Evolutionary conservation across 1,140 invertebrate genomes (phyloP).

Genomic region (Pantala flavescens): DNA sequence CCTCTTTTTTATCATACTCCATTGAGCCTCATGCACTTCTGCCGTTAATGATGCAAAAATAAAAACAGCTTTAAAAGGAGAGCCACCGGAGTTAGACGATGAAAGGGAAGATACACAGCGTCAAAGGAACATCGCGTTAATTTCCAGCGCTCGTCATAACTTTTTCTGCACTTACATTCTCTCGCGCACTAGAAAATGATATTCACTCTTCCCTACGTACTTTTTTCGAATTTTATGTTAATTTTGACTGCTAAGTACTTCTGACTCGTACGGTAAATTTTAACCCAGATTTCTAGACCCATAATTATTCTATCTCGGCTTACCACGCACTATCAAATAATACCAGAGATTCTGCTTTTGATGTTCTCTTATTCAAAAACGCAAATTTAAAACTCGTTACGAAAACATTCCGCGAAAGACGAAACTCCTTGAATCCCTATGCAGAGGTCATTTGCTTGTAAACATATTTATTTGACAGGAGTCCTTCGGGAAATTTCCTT

Average conservation of each 20-base stretch:
- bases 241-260: background rate
- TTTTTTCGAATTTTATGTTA: background rate
- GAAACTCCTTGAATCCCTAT: too few species aligned
- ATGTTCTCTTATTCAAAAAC: too few species aligned
- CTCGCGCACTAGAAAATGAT: too few species aligned
- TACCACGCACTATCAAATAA: too few species aligned
- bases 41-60: conserved; percentile 6
- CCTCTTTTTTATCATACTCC: background rate
- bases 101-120: background rate
- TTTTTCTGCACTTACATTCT: background rate
- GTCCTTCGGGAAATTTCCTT: too few species aligned
- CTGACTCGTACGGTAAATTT: background rate
- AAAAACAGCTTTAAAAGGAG: background rate
- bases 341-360: too few species aligned
- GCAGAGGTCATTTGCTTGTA: too few species aligned
- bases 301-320: too few species aligned
- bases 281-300: too few species aligned
- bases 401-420: too few species aligned
- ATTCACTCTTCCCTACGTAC: background rate
- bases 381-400: too few species aligned
- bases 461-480: too few species aligned
- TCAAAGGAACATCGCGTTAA: background rate
- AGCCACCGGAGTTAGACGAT: background rate
- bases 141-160: background rate
- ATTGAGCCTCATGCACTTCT: background rate